Evolutionary conservation across 2,888 invertebrate species (phyloP).

Genomic region (Cantharis nigra): DNA sequence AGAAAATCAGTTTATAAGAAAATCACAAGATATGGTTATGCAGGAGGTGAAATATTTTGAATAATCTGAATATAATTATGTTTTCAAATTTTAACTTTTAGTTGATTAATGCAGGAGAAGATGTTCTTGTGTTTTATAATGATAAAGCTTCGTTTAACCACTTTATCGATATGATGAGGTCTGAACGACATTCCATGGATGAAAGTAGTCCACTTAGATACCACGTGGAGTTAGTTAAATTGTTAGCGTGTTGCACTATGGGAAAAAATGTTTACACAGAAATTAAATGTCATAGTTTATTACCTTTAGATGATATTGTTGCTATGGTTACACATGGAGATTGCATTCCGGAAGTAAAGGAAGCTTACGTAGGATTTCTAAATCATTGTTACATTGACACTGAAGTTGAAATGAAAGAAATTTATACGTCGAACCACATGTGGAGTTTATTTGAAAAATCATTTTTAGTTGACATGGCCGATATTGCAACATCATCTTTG

Average conservation of each 20-base stretch:
- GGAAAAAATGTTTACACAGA: constrained; percentile 99
- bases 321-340: constrained; percentile 90
- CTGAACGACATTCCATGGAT: constrained; percentile 76
- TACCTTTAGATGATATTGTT: constrained; percentile 98
- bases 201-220: constrained; percentile 82
- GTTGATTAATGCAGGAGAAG: constrained; percentile 94
- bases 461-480: constrained; percentile 84
- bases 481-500: constrained; percentile 74
- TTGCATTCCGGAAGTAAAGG: constrained; percentile 96
- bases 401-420: constrained; percentile 99
- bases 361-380: constrained; percentile 96
- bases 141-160: constrained; percentile 92
- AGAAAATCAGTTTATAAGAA: constrained; percentile 91
- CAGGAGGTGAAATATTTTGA: constrained; percentile 73
- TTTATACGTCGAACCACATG: constrained; percentile 97
- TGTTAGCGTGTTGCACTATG: constrained; percentile 95
- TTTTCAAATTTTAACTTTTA: constrained; percentile 46
- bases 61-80: background rate
- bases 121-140: constrained; percentile 95
- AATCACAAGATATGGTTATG: constrained; percentile 98
- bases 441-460: constrained; percentile 96
- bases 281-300: constrained; percentile 96
- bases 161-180: constrained; percentile 92
- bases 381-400: constrained; percentile 99
- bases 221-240: constrained; percentile 94